Percentiles rank a stretch among this genome's conserved stretches.
phyloP scores from a whole-genome alignment of 2,888 invertebrate genomes.

The Aelia acuminata region DNA sequence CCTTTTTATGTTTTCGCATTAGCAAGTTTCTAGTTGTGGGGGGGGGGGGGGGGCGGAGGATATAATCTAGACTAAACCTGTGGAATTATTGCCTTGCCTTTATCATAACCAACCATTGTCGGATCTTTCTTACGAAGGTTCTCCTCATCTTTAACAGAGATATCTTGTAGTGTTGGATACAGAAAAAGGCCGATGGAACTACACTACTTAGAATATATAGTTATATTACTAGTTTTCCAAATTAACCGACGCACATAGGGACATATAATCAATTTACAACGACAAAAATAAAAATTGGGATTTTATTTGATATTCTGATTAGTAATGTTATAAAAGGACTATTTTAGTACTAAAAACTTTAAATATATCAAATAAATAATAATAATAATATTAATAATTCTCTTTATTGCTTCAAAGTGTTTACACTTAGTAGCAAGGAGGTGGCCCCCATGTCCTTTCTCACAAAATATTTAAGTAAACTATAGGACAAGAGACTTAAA shows the following conservation, averaged over 20 bases:
- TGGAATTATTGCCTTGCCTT: background rate
- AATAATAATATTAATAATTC: no score
- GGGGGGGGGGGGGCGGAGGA: background rate
- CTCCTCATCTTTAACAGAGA: background rate
- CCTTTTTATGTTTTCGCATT: slow-evolving; percentile 35
- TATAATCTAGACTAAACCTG: background rate
- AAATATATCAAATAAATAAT: no score
- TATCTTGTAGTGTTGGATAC: background rate
- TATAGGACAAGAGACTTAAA: no score
- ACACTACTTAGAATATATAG: background rate
- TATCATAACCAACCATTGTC: slow-evolving; percentile 9
- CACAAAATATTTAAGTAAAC: no score
- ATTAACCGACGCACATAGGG: background rate
- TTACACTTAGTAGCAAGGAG: no score
- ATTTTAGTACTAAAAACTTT: no score
- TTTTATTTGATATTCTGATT: no score
- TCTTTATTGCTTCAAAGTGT: no score
- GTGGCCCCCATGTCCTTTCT: no score
- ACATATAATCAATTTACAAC: no score
- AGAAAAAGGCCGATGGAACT: background rate
- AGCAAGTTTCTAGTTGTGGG: slow-evolving; percentile 3
- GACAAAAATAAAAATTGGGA: no score
- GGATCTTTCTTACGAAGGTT: background rate
- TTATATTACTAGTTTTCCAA: background rate
- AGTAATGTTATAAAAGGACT: no score